These are phyloP conservation scores for Spondyliosoma cantharus DNA, from an alignment of 2,797 vertebrate species.

Conservation along the genomic window DNA sequence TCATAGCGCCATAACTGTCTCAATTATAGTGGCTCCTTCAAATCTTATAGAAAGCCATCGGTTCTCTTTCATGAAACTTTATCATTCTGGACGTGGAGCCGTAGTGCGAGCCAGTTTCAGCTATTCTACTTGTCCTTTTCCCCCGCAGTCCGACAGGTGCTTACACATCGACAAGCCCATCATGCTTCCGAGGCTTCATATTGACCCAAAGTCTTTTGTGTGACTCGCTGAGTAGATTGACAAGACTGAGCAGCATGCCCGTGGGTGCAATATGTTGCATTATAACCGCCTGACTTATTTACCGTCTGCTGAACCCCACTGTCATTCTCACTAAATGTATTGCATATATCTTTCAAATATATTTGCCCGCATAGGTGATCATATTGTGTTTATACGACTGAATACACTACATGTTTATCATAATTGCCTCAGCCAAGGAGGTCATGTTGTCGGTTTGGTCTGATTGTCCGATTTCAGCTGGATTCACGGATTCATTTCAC, in stretches of 20 bases:
- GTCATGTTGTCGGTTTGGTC: too few species aligned
- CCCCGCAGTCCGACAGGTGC: constrained; percentile 14
- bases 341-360: neutral
- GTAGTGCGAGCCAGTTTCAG: constrained; percentile 21
- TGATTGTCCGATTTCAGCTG: too few species aligned
- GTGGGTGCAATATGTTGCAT: neutral
- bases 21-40: constrained; percentile 49
- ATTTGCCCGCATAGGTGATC: neutral
- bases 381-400: neutral
- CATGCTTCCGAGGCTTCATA: constrained; percentile 48
- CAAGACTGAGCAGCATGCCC: neutral
- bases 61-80: constrained; percentile 28
- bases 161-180: constrained; percentile 65
- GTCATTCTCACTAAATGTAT: neutral
- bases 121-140: constrained; percentile 27
- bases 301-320: neutral
- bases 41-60: constrained; percentile 5
- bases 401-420: neutral
- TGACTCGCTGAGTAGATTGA: constrained; percentile 16
- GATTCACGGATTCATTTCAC: too few species aligned
- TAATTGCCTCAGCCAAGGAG: too few species aligned
- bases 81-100: constrained; percentile 32
- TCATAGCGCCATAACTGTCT: constrained; percentile 16
- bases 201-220: constrained; percentile 55
- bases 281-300: constrained; percentile 7